A percentile compares a stretch with the other conserved stretches of the same genome.
Conservation (phyloP, 2,797 vertebrate species). For the Alosa sapidissima region DNA sequence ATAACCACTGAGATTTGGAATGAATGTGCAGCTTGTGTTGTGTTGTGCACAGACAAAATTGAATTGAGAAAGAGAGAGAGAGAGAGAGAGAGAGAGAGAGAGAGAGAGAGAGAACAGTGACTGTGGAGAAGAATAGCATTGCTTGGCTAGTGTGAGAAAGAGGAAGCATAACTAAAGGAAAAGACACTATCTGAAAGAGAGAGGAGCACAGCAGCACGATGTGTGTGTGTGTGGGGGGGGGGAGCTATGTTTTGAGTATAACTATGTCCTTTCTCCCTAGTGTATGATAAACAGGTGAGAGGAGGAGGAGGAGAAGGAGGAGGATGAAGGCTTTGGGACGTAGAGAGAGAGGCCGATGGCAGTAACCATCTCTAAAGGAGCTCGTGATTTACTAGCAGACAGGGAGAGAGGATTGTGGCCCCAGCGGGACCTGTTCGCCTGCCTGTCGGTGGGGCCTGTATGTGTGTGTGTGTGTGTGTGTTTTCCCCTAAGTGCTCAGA, state of each 20-base stretch:
- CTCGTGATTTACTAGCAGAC: background rate
- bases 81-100: background rate
- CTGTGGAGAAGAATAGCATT: background rate
- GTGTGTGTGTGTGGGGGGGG: too few relatives aligned
- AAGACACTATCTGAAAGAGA: background rate
- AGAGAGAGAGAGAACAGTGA: background rate
- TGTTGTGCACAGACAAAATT: background rate
- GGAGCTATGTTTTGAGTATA: background rate
- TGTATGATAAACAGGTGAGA: background rate
- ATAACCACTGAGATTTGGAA: background rate
- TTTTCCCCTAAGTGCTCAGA: conserved; percentile 68
- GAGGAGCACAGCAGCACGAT: background rate
- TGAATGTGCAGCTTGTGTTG: background rate
- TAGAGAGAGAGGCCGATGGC: background rate
- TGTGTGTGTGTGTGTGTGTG: conserved; percentile 29
- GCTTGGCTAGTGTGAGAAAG: background rate
- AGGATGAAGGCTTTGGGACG: background rate
- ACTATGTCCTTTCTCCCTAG: background rate
- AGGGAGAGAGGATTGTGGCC: background rate
- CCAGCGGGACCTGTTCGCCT: background rate
- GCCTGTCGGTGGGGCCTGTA: conserved; percentile 33
- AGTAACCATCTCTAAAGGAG: background rate
- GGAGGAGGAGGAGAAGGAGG: background rate
- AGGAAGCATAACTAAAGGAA: background rate
- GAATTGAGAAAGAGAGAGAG: background rate